A percentile compares a stretch with the other conserved stretches of the same genome.
Evolutionary conservation across 1,140 invertebrate genomes (phyloP).

Genomic region (Nebria ingens): DNA sequence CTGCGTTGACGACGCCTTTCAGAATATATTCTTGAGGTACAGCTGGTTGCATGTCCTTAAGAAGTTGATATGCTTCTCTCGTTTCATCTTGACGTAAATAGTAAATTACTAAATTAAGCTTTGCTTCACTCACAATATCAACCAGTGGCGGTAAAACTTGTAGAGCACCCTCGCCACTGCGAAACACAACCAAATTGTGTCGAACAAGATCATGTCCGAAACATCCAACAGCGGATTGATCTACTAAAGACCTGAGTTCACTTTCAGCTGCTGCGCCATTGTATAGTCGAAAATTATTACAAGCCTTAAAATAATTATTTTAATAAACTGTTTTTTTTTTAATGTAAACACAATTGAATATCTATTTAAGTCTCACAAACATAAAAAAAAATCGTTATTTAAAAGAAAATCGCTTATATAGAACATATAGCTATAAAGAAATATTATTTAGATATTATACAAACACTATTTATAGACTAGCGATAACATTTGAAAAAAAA

Average conservation of each 20-base stretch:
- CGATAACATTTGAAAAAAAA: too few relatives aligned
- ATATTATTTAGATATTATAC: too few relatives aligned
- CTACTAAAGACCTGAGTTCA: conserved; percentile 68
- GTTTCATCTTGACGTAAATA: conserved; percentile 86
- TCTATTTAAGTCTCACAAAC: too few relatives aligned
- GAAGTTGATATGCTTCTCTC: conserved; percentile 78
- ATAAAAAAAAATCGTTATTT: too few relatives aligned
- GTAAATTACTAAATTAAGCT: conserved; percentile 92
- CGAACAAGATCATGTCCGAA: conserved; percentile 89
- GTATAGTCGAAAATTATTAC: conserved; percentile 58
- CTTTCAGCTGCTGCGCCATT: conserved; percentile 89
- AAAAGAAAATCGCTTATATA: too few relatives aligned
- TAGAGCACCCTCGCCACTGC: conserved; percentile 87
- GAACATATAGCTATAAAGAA: too few relatives aligned
- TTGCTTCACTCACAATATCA: conserved; percentile 92
- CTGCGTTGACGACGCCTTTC: conserved; percentile 91
- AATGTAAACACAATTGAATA: too few relatives aligned
- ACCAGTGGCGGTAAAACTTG: conserved; percentile 81
- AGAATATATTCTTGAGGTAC: conserved; percentile 94
- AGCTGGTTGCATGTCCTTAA: conserved; percentile 87
- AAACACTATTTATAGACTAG: too few relatives aligned
- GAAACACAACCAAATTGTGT: conserved; percentile 94
- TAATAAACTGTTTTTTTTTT: too few relatives aligned
- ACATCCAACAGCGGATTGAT: conserved; percentile 68
- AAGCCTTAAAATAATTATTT: conserved; percentile 24